A percentile compares a stretch with the other conserved stretches of the same genome.
Evolutionary conservation across 2,888 invertebrate genomes (phyloP).

Genomic region (Epinotia brunnichana): DNA sequence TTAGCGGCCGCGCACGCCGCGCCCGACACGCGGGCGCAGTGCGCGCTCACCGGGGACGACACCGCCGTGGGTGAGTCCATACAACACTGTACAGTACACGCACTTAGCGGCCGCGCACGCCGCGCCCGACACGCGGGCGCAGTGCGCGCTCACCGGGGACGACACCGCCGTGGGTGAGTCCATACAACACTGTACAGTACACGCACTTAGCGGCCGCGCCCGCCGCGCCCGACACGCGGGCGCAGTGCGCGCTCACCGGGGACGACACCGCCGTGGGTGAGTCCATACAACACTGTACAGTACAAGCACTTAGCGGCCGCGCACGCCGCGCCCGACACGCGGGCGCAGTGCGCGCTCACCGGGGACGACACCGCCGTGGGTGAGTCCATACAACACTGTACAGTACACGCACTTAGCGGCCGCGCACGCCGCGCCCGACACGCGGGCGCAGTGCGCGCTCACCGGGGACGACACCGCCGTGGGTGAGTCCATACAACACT

Average conservation of each 20-base stretch:
- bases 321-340: slow-evolving; percentile 52
- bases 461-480: slow-evolving; percentile 66
- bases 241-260: slow-evolving; percentile 68
- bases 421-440: slow-evolving; percentile 54
- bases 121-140: slow-evolving; percentile 57
- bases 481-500: slow-evolving; percentile 1
- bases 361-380: slow-evolving; percentile 64
- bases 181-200: too few relatives aligned
- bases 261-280: slow-evolving; percentile 61
- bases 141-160: slow-evolving; percentile 70
- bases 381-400: background rate
- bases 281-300: too few relatives aligned
- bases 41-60: slow-evolving; percentile 68
- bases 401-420: too few relatives aligned
- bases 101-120: slow-evolving; percentile 61
- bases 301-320: too few relatives aligned
- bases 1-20: slow-evolving; percentile 58
- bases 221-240: slow-evolving; percentile 55
- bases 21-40: slow-evolving; percentile 60
- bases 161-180: slow-evolving; percentile 56
- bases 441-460: slow-evolving; percentile 69
- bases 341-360: slow-evolving; percentile 68
- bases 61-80: slow-evolving; percentile 54
- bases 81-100: too few relatives aligned
- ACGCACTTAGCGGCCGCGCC: slow-evolving; percentile 62